These are phyloP conservation scores for Rhopalosiphum maidis DNA, from an alignment of 1,140 invertebrate genomes.

Conservation along the genomic window DNA sequence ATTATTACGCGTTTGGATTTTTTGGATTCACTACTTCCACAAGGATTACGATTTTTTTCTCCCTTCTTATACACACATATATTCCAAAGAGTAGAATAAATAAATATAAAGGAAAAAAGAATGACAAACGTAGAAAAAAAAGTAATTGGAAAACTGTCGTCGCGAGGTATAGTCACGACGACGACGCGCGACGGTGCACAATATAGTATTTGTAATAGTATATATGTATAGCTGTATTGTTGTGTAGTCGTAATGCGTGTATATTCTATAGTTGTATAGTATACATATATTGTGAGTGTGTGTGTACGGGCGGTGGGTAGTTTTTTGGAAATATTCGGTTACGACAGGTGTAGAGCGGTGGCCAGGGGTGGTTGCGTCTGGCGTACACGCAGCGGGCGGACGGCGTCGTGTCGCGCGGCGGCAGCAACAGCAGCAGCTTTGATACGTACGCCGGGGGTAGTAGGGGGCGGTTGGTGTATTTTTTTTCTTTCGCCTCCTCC, in stretches of 20 bases:
- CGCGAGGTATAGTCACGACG: neutral
- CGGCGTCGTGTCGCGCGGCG: neutral
- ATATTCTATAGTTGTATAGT: no score
- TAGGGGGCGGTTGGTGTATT: neutral
- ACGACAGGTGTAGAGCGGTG: neutral
- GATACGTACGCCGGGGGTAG: neutral
- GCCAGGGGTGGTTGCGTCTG: neutral
- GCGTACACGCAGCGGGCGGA: neutral
- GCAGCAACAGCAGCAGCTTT: neutral
- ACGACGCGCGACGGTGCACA: neutral
- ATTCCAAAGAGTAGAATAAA: neutral
- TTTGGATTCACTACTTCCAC: neutral
- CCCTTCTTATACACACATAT: neutral
- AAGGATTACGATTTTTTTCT: neutral
- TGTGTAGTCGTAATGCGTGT: neutral
- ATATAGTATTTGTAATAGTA: slow-evolving; percentile 6
- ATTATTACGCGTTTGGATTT: neutral
- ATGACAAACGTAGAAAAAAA: slow-evolving; percentile 17
- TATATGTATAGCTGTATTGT: neutral
- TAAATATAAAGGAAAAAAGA: slow-evolving; percentile 3
- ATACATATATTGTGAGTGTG: no score
- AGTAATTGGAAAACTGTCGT: slow-evolving; percentile 56
- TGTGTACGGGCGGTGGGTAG: neutral
- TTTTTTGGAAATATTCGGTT: slow-evolving; percentile 27
- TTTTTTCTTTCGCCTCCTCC: neutral